Evolutionary conservation across 2,888 invertebrate species (phyloP).

Genomic region (Chaetogeoica ovagalla): DNA sequence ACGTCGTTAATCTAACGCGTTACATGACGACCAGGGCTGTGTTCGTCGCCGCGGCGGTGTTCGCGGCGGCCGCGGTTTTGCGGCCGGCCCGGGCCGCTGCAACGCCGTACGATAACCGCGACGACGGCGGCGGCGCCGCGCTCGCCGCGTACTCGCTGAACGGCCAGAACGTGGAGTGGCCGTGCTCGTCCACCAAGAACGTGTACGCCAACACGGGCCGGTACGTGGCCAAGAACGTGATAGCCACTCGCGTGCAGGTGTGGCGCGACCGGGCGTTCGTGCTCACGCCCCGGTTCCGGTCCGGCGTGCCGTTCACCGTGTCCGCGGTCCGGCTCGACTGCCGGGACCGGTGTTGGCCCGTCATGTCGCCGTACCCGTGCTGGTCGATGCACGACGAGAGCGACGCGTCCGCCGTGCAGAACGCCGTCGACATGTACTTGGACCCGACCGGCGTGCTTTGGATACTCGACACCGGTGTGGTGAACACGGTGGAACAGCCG

Average conservation of each 20-base stretch:
- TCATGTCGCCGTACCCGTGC: slow-evolving; percentile 65
- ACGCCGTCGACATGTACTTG: slow-evolving; percentile 69
- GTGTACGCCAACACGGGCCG: slow-evolving; percentile 64
- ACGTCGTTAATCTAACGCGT: too few species aligned
- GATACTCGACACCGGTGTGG: slow-evolving; percentile 67
- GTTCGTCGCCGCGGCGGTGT: too few species aligned
- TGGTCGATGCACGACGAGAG: slow-evolving; percentile 69
- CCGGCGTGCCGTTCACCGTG: slow-evolving; percentile 70
- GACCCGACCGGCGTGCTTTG: slow-evolving; percentile 67
- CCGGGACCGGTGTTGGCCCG: slow-evolving; percentile 62
- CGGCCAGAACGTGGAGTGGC: slow-evolving; percentile 63
- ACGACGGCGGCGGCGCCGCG: not conserved
- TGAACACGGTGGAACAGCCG: slow-evolving; percentile 66
- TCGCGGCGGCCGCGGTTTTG: too few species aligned
- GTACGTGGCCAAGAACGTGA: slow-evolving; percentile 66
- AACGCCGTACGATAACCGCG: too few species aligned
- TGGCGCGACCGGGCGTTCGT: slow-evolving; percentile 65
- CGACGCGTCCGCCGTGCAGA: slow-evolving; percentile 70
- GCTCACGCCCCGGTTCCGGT: slow-evolving; percentile 64
- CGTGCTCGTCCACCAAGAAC: slow-evolving; percentile 65
- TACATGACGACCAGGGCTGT: too few species aligned
- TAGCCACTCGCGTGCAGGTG: slow-evolving; percentile 67
- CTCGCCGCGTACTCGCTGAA: slow-evolving; percentile 55
- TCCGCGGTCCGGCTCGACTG: slow-evolving; percentile 63
- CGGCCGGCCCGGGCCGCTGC: too few species aligned